A percentile compares a stretch with the other conserved stretches of the same genome.
Evolutionary conservation across 2,888 invertebrate species (phyloP).

Genomic region (Melanchra persicariae): DNA sequence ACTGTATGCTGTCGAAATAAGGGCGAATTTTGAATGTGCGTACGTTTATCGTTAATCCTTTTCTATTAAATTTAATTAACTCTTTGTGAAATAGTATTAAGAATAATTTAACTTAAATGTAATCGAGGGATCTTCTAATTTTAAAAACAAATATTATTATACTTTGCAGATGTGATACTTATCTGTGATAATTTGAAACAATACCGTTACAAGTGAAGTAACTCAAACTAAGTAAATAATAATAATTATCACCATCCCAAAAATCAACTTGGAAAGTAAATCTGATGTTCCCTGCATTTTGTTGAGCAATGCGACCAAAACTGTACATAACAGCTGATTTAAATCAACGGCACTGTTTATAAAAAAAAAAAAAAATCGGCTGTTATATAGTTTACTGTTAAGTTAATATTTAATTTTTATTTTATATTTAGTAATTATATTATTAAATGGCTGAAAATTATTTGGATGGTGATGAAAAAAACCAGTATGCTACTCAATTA

Average conservation of each 20-base stretch:
- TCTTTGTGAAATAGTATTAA: conserved; percentile 46
- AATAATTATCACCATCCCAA: not conserved
- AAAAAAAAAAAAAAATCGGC: too few species aligned
- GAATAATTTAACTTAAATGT: conserved; percentile 47
- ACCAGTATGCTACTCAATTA: not conserved
- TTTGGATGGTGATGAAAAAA: not conserved
- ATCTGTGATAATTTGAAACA: conserved; percentile 82
- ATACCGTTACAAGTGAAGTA: conserved; percentile 53
- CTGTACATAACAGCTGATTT: too few species aligned
- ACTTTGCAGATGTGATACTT: conserved; percentile 81
- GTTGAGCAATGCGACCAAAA: not conserved
- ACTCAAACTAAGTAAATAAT: conserved; percentile 2
- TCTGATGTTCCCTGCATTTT: too few species aligned
- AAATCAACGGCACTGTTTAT: too few species aligned
- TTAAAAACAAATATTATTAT: conserved; percentile 67
- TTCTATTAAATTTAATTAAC: conserved; percentile 27
- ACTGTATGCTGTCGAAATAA: conserved; percentile 5
- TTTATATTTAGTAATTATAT: too few species aligned
- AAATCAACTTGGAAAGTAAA: too few species aligned
- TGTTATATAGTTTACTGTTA: too few species aligned
- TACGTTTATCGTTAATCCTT: conserved; percentile 10
- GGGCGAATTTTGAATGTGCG: conserved; percentile 21
- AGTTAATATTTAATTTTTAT: too few species aligned
- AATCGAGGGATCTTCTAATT: conserved; percentile 69
- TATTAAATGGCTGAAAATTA: too few species aligned